Base-by-base conservation (phyloP, 2,797 vertebrate genomes). In the Anomalospiza imberbis region DNA sequence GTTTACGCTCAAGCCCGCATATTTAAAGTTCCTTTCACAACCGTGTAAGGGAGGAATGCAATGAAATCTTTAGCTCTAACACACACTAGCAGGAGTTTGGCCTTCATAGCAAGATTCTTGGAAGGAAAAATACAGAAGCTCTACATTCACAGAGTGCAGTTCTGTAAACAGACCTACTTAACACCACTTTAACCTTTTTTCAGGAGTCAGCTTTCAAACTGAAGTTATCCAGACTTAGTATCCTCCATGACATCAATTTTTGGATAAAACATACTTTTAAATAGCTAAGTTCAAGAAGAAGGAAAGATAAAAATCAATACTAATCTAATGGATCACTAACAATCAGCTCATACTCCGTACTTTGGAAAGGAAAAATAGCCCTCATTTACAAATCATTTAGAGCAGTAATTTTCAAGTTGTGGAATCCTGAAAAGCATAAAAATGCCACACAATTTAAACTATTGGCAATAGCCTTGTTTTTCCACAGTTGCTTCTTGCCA, bases 381-480 rank as follows among this genome's bases (percentile, higher is more conserved):
- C 44, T 82, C 44, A 73, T 61, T 85, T 84, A 90, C 29, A 93
- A 86, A 89, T 60, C 22, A 78, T 47, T 94, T 84, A 75, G 48
- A 91, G 38, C 48, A 78, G 34, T 63, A 78, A 86, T 86, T 91
- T 94, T 83, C 76, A 77, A 88, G 84, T 24, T 75, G 58, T 38
- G 62, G 80, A 76, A 85, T 93, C 83, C 70, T 36, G 24, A 90
- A 88, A 94, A 90, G 51, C 51, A 55, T 40, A 84, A 90, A 93
- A 87, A 62, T 55, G 60, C 51, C 66, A 88, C 36, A 8, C 71
- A 95, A 86, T 34, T 90, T 75, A 58, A 90, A 70, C 66, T 67
- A 75, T 4, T 93, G 80, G 83, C 90, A 95, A 76, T 32, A 86
- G 80, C 10, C 44, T 76, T 88, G 80, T 66, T 93, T 91, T 93